Evolutionary conservation across 2,888 invertebrate species (phyloP), one percentile per base, ranked within the genome.

Genomic region (Fissipunctia ypsillon): DNA sequence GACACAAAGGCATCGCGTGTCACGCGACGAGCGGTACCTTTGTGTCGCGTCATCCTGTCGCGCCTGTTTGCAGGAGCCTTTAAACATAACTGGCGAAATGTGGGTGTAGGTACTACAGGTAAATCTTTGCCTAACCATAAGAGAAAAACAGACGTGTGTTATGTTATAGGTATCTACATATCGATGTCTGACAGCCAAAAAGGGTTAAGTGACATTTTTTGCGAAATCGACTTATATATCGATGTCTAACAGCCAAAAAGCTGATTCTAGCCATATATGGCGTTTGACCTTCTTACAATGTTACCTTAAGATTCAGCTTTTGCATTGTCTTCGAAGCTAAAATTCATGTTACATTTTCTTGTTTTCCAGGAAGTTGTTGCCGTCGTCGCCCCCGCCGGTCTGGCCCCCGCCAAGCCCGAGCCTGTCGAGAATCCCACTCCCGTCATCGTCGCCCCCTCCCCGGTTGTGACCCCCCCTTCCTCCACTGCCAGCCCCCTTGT

Each of bases 331-430:
- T 45, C 25, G 1, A 10, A 66, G 25, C 14, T 45, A 19, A 66
- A 69, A 31, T 50, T 72, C 10, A 41, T 16, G 50, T 31, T 35
- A 10, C 0, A 28, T 52, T 12, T 60, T 25, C 61, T 68, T 45
- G 12, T 50, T 74, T 68, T 65, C 3, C 52, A 85, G 85, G 85
- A 83, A 0, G 50, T 35, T 59, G 67, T 87, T 67, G 85, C 89
- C 67, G 70, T 89, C 71, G 79, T 65, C 2, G 81, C 85, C 64
- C 90, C 90, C 76, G 84, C 81, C 75, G 90, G 85, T 69, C 83
- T 86, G 38, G 83, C 65, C 67, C 87, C 85, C 60, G 78, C 76
- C 50, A 83, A 25, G 83, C 84, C 88, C 61, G 70, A 86, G 9
- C 84, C 87, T 66, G 80, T 86, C 80, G 65, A 63, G 41, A 28